Evolutionary conservation across 2,113 vertebrate species (phyloP), one percentile per base, ranked within the genome.

Genomic region (Eurypyga helias): DNA sequence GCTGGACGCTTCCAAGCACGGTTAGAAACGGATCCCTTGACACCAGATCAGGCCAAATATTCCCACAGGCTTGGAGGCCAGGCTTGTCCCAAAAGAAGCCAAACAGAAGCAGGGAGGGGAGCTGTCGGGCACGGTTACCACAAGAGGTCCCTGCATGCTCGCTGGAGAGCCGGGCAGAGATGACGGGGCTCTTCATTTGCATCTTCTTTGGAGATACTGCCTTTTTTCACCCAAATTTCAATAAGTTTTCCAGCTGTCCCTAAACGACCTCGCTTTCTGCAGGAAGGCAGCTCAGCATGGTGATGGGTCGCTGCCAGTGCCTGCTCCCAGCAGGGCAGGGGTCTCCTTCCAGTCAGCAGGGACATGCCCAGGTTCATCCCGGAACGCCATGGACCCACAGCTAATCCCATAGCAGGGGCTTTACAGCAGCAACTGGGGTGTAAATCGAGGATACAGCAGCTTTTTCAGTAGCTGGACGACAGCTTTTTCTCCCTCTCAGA

Each of bases 81-180:
- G 83, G 36, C 55, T 88, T 20, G 65, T 88, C 87, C 91, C 64
- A 2, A 2, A 33, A 33, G 66, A 46, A 52, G 67, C 43, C 29
- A 6, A 1, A 2, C 2, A 5, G 67, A 8, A 71, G 78, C 43
- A 0, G 70, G 51, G 82, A 49, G 25, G 1, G 82, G 76, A 84
- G 41, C 66, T 58, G 18, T 1, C 2, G 7, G 65, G 24, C 45
- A 4, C 82, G 1, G 65, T 89, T 61, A 73, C 96, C 96, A 89
- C 96, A 75, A 97, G 96, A 96, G 94, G 96, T 96, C 96, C 94
- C 96, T 25, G 87, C 93, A 16, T 57, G 8, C 94, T 49, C 89
- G 73, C 94, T 3, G 93, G 28, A 91, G 89, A 77, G 8, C 67
- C 1, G 11, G 28, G 33, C 58, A 41, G n/a, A 57, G 43, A 77